Evolutionary conservation across 2,888 invertebrate genomes (phyloP).

Genomic region (Drepanosiphum platanoidis): DNA sequence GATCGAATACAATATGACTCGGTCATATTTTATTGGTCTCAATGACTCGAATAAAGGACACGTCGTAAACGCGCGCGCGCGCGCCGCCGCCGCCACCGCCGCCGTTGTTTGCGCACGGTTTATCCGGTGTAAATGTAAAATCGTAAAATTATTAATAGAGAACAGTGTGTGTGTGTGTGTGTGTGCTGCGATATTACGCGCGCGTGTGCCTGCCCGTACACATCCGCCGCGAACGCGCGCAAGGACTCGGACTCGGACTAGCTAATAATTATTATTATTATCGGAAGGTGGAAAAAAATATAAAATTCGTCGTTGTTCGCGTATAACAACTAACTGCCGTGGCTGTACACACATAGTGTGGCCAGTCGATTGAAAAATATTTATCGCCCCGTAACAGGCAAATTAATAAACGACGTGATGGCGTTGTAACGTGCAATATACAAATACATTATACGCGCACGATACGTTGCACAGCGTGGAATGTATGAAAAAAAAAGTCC

Average conservation of each 20-base stretch:
- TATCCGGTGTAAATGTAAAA: neutral
- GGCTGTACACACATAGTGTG: neutral
- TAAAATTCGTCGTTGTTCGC: slow-evolving; percentile 9
- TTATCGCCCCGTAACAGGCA: slow-evolving; percentile 26
- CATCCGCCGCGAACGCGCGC: neutral
- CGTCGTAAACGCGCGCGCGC: neutral
- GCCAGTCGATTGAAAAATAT: slow-evolving; percentile 16
- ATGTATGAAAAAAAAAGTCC: neutral
- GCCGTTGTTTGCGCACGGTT: neutral
- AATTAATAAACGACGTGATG: slow-evolving; percentile 23
- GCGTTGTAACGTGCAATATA: neutral
- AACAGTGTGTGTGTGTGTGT: neutral
- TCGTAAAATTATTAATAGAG: neutral
- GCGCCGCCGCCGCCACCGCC: neutral
- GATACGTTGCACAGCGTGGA: neutral
- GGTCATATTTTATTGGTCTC: slow-evolving; percentile 17
- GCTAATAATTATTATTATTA: neutral
- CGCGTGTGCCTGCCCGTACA: neutral
- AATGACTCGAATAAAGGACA: neutral
- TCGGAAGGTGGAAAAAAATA: too few relatives aligned
- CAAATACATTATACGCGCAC: neutral
- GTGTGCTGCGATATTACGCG: too few relatives aligned
- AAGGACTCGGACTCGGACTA: neutral
- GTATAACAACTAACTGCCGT: neutral
- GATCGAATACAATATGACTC: neutral